These are phyloP conservation scores for Eupithecia tripunctaria DNA, from an alignment of 2,888 invertebrate species.

Conservation along the genomic window DNA sequence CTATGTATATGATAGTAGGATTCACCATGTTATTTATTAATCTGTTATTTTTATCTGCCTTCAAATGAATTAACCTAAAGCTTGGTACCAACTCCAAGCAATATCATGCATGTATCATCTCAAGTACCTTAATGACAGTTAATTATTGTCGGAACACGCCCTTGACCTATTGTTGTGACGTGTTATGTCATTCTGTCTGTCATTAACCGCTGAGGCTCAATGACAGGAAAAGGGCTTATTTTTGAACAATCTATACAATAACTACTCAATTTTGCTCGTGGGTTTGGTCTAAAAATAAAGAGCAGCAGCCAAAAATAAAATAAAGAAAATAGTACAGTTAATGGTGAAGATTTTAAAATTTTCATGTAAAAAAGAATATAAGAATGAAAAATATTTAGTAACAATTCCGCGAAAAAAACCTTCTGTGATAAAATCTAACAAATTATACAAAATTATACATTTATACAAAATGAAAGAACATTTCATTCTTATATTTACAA, in stretches of 20 bases:
- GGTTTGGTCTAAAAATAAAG: not conserved
- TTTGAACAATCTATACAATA: not conserved
- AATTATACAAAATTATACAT: no score
- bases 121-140: constrained; percentile 9
- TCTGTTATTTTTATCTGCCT: no score
- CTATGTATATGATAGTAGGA: no score
- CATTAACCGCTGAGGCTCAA: not conserved
- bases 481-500: no score
- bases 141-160: constrained; percentile 17
- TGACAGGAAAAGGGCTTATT: constrained; percentile 11
- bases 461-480: no score
- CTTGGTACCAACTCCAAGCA: not conserved
- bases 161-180: constrained; percentile 21
- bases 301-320: not conserved
- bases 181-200: constrained; percentile 12
- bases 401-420: no score
- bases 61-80: not conserved
- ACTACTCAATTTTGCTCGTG: not conserved
- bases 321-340: not conserved
- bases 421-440: no score
- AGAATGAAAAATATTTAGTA: no score
- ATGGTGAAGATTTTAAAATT: no score
- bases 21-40: no score
- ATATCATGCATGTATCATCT: not conserved
- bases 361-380: no score